A percentile compares a stretch with the other conserved stretches of the same genome.
These are phyloP conservation scores for Apistogramma diplotaenia DNA, from an alignment of 2,113 vertebrate genomes.

Conservation along the genomic window DNA sequence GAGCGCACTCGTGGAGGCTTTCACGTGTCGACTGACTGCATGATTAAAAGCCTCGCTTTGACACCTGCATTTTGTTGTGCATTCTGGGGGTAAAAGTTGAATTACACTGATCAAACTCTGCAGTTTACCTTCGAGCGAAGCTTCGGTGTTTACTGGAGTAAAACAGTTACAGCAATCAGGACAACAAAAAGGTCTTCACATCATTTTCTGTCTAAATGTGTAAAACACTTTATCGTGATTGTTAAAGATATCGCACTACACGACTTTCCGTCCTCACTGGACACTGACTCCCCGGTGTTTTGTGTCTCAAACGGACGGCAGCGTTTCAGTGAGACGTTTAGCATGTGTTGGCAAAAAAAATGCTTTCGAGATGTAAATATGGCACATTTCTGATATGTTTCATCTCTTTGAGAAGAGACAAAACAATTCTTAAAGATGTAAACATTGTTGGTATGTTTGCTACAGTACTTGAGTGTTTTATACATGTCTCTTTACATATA, in stretches of 20 bases:
- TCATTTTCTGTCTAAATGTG: background rate
- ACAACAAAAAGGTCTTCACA: background rate
- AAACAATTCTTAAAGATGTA: background rate
- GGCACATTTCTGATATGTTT: slow-evolving; percentile 23
- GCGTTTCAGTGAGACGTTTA: background rate
- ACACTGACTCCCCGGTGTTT: background rate
- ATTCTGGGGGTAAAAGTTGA: background rate
- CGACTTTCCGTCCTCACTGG: background rate
- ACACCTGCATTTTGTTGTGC: background rate
- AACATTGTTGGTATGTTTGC: slow-evolving; percentile 29
- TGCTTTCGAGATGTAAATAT: slow-evolving; percentile 52
- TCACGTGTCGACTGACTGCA: background rate
- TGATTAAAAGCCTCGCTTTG: background rate
- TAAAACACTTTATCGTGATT: background rate
- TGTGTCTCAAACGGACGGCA: background rate
- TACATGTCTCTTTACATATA: slow-evolving; percentile 7
- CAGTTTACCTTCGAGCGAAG: background rate
- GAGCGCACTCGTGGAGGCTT: background rate
- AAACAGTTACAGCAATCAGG: background rate
- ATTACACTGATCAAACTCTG: background rate
- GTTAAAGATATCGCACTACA: background rate
- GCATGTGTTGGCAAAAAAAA: background rate
- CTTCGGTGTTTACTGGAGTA: background rate
- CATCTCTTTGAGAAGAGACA: background rate
- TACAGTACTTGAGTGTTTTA: slow-evolving; percentile 39